These are phyloP conservation scores for Nothocercus nigrocapillus DNA, from an alignment of 2,113 vertebrate genomes.

Conservation along the genomic window DNA sequence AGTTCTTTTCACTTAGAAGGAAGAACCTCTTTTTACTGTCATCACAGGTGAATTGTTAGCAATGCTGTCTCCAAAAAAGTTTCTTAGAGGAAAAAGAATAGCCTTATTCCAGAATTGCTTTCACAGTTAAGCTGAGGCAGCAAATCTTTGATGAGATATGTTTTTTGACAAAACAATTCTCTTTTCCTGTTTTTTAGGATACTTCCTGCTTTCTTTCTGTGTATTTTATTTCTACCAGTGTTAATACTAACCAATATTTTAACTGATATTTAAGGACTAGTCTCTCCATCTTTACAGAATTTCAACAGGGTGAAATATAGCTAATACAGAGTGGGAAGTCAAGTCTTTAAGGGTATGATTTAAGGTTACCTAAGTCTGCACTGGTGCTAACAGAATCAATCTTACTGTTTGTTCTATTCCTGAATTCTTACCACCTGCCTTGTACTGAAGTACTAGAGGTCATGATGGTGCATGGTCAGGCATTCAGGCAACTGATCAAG, in stretches of 20 bases:
- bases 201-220: neutral
- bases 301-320: neutral
- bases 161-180: neutral
- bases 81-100: neutral
- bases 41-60: neutral
- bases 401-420: neutral
- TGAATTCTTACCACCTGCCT: neutral
- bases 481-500: neutral
- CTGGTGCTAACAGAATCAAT: neutral
- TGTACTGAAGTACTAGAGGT: neutral
- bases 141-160: neutral
- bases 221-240: neutral
- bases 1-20: neutral
- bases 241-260: neutral
- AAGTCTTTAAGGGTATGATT: neutral
- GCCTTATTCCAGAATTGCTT: neutral
- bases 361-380: neutral
- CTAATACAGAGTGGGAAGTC: neutral
- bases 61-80: neutral
- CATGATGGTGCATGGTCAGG: neutral
- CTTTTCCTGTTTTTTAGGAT: neutral
- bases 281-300: neutral
- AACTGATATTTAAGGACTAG: neutral
- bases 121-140: neutral
- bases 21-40: neutral